These are phyloP conservation scores for Melanargia galathea DNA, from an alignment of 2,888 invertebrate species.

Conservation along the genomic window DNA sequence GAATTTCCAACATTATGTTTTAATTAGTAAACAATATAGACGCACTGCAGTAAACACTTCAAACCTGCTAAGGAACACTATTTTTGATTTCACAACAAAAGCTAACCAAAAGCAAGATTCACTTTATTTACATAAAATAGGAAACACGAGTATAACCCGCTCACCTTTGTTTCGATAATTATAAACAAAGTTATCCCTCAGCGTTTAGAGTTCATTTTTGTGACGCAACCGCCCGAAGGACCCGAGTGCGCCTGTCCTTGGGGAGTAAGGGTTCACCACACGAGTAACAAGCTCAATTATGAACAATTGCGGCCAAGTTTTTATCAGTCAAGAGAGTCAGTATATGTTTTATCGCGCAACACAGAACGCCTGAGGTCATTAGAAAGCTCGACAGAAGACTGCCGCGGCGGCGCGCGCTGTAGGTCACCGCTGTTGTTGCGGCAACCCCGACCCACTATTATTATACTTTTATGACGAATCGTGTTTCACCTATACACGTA, in stretches of 20 bases:
- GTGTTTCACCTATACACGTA: conserved; percentile 70
- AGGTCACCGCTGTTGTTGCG: conserved; percentile 79
- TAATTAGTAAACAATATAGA: conserved; percentile 13
- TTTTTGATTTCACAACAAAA: background rate
- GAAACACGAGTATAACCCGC: conserved; percentile 48
- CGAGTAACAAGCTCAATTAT: conserved; percentile 58
- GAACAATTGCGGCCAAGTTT: conserved; percentile 61
- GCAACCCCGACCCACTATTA: conserved; percentile 80
- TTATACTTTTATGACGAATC: conserved; percentile 82
- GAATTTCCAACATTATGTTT: background rate
- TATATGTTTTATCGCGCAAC: conserved; percentile 66
- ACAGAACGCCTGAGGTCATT: conserved; percentile 80
- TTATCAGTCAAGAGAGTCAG: conserved; percentile 56
- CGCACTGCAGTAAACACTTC: conserved; percentile 22
- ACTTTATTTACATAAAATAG: conserved; percentile 7
- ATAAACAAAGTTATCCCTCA: conserved; percentile 65
- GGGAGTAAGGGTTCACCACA: conserved; percentile 54
- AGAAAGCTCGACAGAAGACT: conserved; percentile 79
- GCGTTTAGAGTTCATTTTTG: conserved; percentile 73
- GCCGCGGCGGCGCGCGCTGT: conserved; percentile 78
- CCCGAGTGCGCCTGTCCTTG: conserved; percentile 66
- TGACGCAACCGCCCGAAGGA: conserved; percentile 46
- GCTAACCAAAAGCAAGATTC: background rate
- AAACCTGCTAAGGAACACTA: background rate
- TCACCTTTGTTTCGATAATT: conserved; percentile 62